Evolutionary conservation across 2,797 vertebrate genomes (phyloP), one percentile per base, ranked within the genome.

Genomic region (Sciaenops ocellatus): DNA sequence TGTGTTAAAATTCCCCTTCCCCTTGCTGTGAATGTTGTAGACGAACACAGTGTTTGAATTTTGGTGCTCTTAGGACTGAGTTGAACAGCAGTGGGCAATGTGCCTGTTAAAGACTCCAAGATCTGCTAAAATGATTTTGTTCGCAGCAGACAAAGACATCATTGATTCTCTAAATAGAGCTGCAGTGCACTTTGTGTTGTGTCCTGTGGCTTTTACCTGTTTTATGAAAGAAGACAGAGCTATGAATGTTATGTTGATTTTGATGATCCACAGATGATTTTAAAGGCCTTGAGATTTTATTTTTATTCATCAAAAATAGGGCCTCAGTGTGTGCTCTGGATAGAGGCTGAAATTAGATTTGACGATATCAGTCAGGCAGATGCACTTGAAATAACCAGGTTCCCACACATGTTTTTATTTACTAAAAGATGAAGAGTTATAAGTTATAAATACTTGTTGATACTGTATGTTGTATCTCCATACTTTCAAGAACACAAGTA

Each of bases 71-170:
- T 63, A 47, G 50, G 73, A 54, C 30, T 69, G 65, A 76, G 60
- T 71, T 77, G 62, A 81, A 63, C 60, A 70, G 70, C 74, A 65
- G 76, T 52, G 76, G 73, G 74, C 69, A 68, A 50, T 51, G 65
- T 69, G 60, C 77, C 85, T 77, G 73, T 65, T 79, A 73, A 76
- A 76, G 34, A 71, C 83, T 73, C 59, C 51, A 63, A 75, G 88
- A 91, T 91, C 91, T 94, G 91, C 60, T 90, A 74, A 90, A 92
- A 93, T 88, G 75, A 92, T 94, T 90, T 84, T 71, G 70, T 82
- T 78, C 6, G 38, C 73, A 83, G 88, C 73, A 84, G 80, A 93
- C 93, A 94, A 93, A 94, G 90, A 82, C 83, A 73, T 86, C 89
- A 92, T 92, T 93, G 90, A 94, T 87, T 90, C 79, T 66, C 65